These are phyloP conservation scores for Strongylocentrotus purpuratus DNA, from an alignment of 35 echinoderm and acorn worm genomes.

Conservation along the genomic window DNA sequence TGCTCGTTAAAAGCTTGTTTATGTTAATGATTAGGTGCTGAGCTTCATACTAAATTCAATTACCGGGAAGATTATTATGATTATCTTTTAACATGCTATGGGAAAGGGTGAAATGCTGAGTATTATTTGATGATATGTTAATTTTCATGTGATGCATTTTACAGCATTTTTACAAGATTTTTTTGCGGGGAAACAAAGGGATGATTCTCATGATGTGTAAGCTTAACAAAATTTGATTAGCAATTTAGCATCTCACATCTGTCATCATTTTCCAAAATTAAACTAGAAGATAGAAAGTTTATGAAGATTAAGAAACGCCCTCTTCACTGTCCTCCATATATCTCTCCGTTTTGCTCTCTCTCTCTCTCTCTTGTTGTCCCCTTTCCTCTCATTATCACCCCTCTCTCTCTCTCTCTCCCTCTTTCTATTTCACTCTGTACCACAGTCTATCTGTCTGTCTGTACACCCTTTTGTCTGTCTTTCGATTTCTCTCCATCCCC, in stretches of 20 bases:
- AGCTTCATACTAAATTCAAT: not conserved
- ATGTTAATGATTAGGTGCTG: slow-evolving; percentile 4
- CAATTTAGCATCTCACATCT: not conserved
- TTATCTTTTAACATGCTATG: not conserved
- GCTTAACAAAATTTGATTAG: not conserved
- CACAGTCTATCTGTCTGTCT: too few relatives aligned
- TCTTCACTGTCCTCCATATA: too few relatives aligned
- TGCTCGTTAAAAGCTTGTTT: not conserved
- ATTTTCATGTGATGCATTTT: not conserved
- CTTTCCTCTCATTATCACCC: not conserved
- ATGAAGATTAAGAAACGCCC: not conserved
- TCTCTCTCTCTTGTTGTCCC: not conserved
- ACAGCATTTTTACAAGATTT: not conserved
- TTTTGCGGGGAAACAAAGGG: not conserved
- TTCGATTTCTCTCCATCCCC: too few relatives aligned
- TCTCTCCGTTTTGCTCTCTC: not conserved
- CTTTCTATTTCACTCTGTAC: too few relatives aligned
- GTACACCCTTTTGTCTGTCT: too few relatives aligned
- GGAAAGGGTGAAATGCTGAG: not conserved
- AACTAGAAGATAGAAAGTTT: not conserved
- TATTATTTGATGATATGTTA: not conserved
- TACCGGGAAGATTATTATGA: not conserved
- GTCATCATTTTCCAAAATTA: not conserved
- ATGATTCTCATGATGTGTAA: not conserved
- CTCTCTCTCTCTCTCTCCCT: not conserved